Conservation (phyloP, 2,888 invertebrate species). For the Sabatieria punctata region DNA sequence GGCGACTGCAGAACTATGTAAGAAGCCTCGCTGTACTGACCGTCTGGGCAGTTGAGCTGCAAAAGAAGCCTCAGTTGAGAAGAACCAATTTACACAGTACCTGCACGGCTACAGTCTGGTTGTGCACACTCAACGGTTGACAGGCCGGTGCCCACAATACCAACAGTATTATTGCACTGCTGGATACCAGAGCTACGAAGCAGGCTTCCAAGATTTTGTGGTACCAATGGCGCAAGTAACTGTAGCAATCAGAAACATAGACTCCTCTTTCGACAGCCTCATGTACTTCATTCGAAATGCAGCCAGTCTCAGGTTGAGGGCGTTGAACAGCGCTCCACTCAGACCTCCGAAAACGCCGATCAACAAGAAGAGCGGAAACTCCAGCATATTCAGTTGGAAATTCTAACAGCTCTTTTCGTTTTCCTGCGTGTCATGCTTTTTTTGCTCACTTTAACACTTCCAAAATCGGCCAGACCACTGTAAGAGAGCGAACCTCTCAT, state of each 20-base stretch:
- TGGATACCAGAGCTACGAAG: slow-evolving; percentile 58
- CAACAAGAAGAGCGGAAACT: slow-evolving; percentile 60
- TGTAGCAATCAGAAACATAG: too few species aligned
- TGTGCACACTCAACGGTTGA: too few species aligned
- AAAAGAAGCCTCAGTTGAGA: too few species aligned
- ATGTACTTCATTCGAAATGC: slow-evolving; percentile 69
- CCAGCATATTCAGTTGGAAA: slow-evolving; percentile 30
- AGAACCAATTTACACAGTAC: too few species aligned
- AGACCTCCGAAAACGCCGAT: slow-evolving; percentile 69
- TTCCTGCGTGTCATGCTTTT: too few species aligned
- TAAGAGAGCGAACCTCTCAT: slow-evolving; percentile 41
- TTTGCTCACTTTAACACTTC: too few species aligned
- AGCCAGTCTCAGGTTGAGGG: slow-evolving; percentile 63
- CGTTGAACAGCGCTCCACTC: slow-evolving; percentile 73
- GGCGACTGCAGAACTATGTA: slow-evolving; percentile 91
- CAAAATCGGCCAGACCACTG: slow-evolving; percentile 70
- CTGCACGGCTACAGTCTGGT: too few species aligned
- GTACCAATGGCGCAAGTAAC: neutral
- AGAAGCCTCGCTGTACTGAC: slow-evolving; percentile 73
- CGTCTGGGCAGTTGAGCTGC: slow-evolving; percentile 66
- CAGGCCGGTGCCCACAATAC: slow-evolving; percentile 71
- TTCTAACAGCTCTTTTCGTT: too few species aligned
- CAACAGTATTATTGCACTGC: slow-evolving; percentile 65
- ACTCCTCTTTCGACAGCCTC: slow-evolving; percentile 41
- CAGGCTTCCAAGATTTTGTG: slow-evolving; percentile 49